phyloP scores from a whole-genome alignment of 2,113 vertebrate species.

The Chionodraco myersi region DNA sequence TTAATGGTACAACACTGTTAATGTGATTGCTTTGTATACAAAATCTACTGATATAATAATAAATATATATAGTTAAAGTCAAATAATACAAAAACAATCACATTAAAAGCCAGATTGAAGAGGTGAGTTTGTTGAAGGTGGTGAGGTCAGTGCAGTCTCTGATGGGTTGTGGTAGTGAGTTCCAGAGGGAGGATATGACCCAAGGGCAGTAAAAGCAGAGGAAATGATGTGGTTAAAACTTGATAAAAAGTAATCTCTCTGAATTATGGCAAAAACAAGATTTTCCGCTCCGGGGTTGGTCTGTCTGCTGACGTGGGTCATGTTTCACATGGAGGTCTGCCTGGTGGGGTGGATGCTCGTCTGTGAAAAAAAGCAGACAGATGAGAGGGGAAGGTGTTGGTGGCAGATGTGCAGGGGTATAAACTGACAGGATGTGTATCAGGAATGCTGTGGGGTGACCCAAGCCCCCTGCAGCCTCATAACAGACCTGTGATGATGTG shows the following conservation, averaged over 20 bases:
- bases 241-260: conserved; percentile 35
- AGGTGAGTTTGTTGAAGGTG: too few species aligned
- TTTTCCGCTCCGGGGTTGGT: background rate
- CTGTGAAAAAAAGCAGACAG: background rate
- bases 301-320: conserved; percentile 6
- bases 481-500: conserved; percentile 45
- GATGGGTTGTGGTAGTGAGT: too few species aligned
- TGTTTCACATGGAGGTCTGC: background rate
- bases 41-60: conserved; percentile 7
- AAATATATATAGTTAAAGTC: too few species aligned
- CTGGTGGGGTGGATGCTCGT: background rate
- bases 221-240: conserved; percentile 21
- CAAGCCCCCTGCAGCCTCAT: conserved; percentile 1
- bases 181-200: background rate
- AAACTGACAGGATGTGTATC: conserved; percentile 69
- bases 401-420: conserved; percentile 60
- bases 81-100: too few species aligned
- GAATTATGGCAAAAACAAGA: conserved; percentile 1
- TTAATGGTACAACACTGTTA: conserved; percentile 35
- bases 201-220: conserved; percentile 9
- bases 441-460: conserved; percentile 54
- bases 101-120: too few species aligned
- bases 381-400: conserved; percentile 52
- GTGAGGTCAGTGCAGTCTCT: too few species aligned
- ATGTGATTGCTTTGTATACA: conserved; percentile 45